Evolutionary conservation across 2,113 vertebrate genomes (phyloP).

Genomic region (Asarcornis scutulata): DNA sequence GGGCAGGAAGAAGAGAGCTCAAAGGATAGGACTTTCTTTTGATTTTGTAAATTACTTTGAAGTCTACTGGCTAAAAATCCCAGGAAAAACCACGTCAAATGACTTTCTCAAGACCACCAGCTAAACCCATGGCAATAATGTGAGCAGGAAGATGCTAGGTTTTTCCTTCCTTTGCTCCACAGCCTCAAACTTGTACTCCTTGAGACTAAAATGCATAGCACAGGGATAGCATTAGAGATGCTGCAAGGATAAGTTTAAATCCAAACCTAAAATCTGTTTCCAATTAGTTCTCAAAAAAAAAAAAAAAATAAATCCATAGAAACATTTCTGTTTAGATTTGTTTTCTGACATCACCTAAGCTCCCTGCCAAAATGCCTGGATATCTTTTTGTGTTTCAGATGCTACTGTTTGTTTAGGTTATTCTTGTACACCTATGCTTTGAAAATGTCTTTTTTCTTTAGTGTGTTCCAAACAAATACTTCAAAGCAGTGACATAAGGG

Average conservation of each 20-base stretch:
- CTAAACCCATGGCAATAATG: accelerated
- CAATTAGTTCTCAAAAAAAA: background rate
- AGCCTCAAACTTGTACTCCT: background rate
- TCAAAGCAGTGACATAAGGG: background rate
- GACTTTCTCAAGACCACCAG: background rate
- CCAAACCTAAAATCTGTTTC: constrained; percentile 16
- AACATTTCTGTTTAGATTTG: constrained; percentile 56
- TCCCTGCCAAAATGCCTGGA: background rate
- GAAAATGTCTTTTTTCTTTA: background rate
- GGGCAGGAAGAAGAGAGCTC: background rate
- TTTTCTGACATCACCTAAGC: constrained; percentile 30
- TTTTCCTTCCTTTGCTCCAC: background rate
- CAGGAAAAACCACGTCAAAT: background rate
- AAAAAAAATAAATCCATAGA: background rate
- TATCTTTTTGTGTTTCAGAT: background rate
- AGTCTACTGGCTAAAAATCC: background rate
- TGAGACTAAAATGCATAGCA: background rate
- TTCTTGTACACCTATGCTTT: background rate
- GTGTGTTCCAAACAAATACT: background rate
- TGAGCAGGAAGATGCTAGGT: background rate
- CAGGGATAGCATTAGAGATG: background rate
- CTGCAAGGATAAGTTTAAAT: background rate
- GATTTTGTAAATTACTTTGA: background rate
- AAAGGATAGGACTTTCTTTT: accelerated
- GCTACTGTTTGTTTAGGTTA: background rate